Percentiles rank a stretch among this genome's conserved stretches.
Evolutionary conservation across 2,113 vertebrate species (phyloP).

Genomic region (Pelobates fuscus): DNA sequence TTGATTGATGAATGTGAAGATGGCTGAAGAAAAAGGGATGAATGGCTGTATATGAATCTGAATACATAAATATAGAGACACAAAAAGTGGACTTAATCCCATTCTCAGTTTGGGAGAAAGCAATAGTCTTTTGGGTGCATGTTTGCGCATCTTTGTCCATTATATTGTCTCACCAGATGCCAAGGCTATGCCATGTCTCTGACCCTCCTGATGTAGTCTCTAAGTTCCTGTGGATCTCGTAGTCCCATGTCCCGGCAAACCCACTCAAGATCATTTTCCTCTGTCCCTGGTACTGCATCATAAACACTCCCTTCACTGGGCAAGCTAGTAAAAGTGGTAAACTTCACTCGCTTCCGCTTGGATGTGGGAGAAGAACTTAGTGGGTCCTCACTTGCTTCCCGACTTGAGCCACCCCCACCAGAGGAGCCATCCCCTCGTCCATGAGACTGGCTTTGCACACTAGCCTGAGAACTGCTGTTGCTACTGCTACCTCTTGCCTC

Average conservation of each 20-base stretch:
- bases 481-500: conserved; percentile 87
- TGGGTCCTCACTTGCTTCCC: conserved; percentile 89
- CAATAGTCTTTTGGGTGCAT: conserved; percentile 37
- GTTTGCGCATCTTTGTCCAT: conserved; percentile 24
- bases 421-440: conserved; percentile 93
- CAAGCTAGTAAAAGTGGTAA: conserved; percentile 94
- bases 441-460: conserved; percentile 94
- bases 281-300: conserved; percentile 91
- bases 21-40: conserved; percentile 36
- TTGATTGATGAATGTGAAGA: conserved; percentile 18
- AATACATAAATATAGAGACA: conserved; percentile 45
- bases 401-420: conserved; percentile 82
- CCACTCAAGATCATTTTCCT: conserved; percentile 96
- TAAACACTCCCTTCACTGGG: conserved; percentile 93
- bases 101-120: conserved; percentile 29
- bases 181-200: conserved; percentile 82
- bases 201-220: conserved; percentile 94
- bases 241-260: conserved; percentile 95
- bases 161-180: conserved; percentile 20
- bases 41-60: conserved; percentile 40
- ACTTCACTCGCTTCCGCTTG: conserved; percentile 97
- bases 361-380: conserved; percentile 93
- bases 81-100: conserved; percentile 27
- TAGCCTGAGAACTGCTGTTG: conserved; percentile 95
- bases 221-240: conserved; percentile 90